Evolutionary conservation across 92 coral and sea anemone genomes (phyloP).

Genomic region (Galaxea fascicularis): DNA sequence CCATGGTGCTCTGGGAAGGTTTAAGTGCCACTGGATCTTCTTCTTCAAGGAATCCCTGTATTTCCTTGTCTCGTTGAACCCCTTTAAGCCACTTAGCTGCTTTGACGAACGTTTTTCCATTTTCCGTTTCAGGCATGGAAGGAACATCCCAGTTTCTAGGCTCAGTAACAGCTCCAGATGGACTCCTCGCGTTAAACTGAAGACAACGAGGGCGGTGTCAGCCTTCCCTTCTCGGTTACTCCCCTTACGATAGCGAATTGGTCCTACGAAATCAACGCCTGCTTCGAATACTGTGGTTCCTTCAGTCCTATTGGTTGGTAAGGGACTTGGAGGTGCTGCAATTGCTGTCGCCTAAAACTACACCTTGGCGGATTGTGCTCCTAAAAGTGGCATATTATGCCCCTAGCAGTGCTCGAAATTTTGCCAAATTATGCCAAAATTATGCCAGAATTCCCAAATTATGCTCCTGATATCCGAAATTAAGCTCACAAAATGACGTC

Average conservation of each 20-base stretch:
- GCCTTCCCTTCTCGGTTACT: slow-evolving; percentile 1
- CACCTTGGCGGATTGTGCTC: too few relatives aligned
- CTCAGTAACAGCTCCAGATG: too few relatives aligned
- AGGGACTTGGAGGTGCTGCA: slow-evolving; percentile 12
- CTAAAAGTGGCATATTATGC: not conserved
- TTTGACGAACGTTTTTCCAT: too few relatives aligned
- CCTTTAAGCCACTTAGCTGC: not conserved
- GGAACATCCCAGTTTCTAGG: slow-evolving; percentile 31
- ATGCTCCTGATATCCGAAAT: slow-evolving; percentile 34
- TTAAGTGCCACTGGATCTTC: not conserved
- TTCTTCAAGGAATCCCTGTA: too few relatives aligned
- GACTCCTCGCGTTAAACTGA: slow-evolving; percentile 1
- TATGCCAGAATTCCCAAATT: too few relatives aligned
- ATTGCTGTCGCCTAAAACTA: not conserved
- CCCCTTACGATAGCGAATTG: not conserved
- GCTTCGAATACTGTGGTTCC: slow-evolving; percentile 13
- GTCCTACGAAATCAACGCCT: slow-evolving; percentile 30
- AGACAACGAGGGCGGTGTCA: not conserved
- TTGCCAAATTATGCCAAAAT: too few relatives aligned
- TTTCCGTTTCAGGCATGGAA: slow-evolving; percentile 17
- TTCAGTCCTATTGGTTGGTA: too few relatives aligned
- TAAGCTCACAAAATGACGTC: slow-evolving; percentile 36
- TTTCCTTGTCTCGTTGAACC: not conserved
- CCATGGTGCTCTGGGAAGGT: not conserved
- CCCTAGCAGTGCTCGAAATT: too few relatives aligned